Conservation (phyloP, 2,888 invertebrate genomes). For the Dynastes hyllus region DNA sequence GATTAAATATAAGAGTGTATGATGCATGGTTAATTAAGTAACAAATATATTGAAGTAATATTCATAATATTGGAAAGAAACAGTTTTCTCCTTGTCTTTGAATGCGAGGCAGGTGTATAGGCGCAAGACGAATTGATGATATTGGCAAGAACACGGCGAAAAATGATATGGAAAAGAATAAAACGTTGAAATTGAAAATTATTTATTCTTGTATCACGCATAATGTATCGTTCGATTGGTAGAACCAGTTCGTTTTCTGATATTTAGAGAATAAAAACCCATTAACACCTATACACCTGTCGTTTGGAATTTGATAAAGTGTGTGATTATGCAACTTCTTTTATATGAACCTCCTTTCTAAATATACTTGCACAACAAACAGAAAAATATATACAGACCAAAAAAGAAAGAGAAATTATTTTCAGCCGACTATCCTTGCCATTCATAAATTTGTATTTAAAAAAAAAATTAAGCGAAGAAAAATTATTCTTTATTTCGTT, state of each 20-base stretch:
- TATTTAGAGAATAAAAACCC: conserved; percentile 30
- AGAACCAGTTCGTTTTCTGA: conserved; percentile 61
- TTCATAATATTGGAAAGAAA: conserved; percentile 63
- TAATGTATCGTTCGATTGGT: conserved; percentile 63
- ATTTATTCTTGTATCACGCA: conserved; percentile 64
- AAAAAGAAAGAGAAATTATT: conserved; percentile 46
- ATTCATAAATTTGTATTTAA: conserved; percentile 50
- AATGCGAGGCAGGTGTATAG: conserved; percentile 67
- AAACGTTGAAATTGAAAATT: conserved; percentile 66
- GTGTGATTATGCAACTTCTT: conserved; percentile 66
- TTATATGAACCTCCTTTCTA: conserved; percentile 34
- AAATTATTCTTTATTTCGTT: conserved; percentile 33
- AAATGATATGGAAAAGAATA: conserved; percentile 16
- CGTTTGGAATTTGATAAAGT: conserved; percentile 69
- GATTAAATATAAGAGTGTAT: conserved; percentile 66
- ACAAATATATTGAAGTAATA: conserved; percentile 55
- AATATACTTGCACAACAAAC: conserved; percentile 4
- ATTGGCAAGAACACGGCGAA: neutral
- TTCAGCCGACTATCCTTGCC: conserved; percentile 68
- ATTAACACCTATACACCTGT: conserved; percentile 63
- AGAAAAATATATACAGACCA: conserved; percentile 1
- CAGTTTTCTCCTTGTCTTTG: conserved; percentile 70
- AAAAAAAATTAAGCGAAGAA: conserved; percentile 7
- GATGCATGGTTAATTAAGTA: conserved; percentile 66
- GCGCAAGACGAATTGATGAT: conserved; percentile 38